These are phyloP conservation scores for Thaumetopoea pityocampa DNA, from an alignment of 1,140 invertebrate genomes.

Conservation along the genomic window DNA sequence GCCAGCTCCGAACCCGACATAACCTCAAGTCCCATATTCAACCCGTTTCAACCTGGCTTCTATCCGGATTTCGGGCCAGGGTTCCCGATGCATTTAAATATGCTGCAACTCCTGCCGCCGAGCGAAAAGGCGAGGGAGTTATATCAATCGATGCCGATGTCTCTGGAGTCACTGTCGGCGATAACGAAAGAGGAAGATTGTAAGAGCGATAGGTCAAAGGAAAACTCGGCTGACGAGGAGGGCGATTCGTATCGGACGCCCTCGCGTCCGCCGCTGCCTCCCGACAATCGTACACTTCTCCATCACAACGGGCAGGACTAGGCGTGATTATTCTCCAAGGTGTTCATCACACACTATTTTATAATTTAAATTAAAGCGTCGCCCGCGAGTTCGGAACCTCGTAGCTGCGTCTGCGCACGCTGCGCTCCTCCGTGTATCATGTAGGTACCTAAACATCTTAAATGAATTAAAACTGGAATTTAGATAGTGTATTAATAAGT, in stretches of 20 bases:
- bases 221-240: conserved; percentile 80
- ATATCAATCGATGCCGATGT: conserved; percentile 74
- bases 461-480: conserved; percentile 41
- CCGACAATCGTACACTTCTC: conserved; percentile 76
- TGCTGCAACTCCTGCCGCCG: conserved; percentile 87
- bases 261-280: conserved; percentile 72
- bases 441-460: too few relatives aligned
- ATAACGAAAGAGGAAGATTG: conserved; percentile 78
- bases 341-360: too few relatives aligned
- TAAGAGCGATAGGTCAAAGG: conserved; percentile 79
- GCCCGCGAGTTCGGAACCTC: too few relatives aligned
- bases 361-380: too few relatives aligned
- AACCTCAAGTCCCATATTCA: conserved; percentile 80
- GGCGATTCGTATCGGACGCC: conserved; percentile 76
- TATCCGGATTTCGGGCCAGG: conserved; percentile 87
- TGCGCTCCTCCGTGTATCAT: too few relatives aligned
- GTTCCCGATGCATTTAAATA: conserved; percentile 88
- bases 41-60: conserved; percentile 84
- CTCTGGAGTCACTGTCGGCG: conserved; percentile 68
- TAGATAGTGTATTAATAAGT: conserved; percentile 26
- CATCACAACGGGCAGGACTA: conserved; percentile 83
- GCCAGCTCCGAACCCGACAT: conserved; percentile 79
- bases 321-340: conserved; percentile 16
- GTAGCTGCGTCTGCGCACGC: too few relatives aligned
- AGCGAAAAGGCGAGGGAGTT: conserved; percentile 82